Percentiles rank a stretch among this genome's conserved stretches.
Evolutionary conservation across 2,113 vertebrate genomes (phyloP).

Genomic region (Ochotona curzoniae): DNA sequence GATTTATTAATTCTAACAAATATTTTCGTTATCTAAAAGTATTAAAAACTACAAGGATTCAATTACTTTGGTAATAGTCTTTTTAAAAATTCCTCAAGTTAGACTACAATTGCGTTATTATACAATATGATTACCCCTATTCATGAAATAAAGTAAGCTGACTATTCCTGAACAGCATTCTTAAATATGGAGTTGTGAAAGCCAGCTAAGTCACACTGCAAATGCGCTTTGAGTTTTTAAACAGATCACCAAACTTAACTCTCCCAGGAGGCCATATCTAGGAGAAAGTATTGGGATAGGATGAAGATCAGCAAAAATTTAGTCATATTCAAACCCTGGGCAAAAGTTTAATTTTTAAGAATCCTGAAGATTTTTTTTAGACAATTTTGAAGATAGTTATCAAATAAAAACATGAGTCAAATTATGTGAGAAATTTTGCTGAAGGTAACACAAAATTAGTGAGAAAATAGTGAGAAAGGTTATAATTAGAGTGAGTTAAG

Average conservation of each 20-base stretch:
- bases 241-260: not conserved
- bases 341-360: slow-evolving; percentile 1
- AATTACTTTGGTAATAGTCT: not conserved
- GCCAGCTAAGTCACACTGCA: not conserved
- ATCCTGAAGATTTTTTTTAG: not conserved
- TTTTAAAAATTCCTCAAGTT: not conserved
- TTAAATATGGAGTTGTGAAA: slow-evolving; percentile 26
- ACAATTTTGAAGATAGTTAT: slow-evolving; percentile 6
- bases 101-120: not conserved
- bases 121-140: not conserved
- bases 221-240: not conserved
- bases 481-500: not conserved
- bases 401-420: not conserved
- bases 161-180: slow-evolving; percentile 17
- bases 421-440: not conserved
- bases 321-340: not conserved
- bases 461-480: not conserved
- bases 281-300: not conserved
- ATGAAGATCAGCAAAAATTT: not conserved
- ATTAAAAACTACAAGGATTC: not conserved
- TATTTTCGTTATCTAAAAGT: no score
- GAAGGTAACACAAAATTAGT: not conserved
- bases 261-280: not conserved
- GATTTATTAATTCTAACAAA: no score
- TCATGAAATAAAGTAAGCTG: not conserved